A percentile compares a stretch with the other conserved stretches of the same genome.
phyloP scores from a whole-genome alignment of 1,140 invertebrate genomes.

The Neotoxoptera formosana region DNA sequence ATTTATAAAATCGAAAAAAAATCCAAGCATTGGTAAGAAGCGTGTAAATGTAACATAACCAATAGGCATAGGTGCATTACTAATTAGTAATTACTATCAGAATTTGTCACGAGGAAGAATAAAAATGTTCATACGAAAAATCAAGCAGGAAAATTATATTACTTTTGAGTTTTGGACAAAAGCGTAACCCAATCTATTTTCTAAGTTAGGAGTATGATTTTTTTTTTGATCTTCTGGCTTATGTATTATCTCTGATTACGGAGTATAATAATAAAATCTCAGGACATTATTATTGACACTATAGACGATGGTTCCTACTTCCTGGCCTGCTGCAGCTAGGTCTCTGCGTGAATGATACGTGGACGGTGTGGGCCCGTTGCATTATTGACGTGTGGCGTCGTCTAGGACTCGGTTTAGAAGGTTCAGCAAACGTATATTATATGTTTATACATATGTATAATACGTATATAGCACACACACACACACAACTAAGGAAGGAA shows the following conservation, averaged over 20 bases:
- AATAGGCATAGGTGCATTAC: no score
- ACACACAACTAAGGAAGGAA: background rate
- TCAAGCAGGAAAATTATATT: background rate
- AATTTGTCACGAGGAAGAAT: no score
- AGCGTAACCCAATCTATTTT: background rate
- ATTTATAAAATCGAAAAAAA: background rate
- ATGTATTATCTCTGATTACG: background rate
- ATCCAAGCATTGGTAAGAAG: background rate
- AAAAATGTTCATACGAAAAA: no score
- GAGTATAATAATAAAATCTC: constrained; percentile 5
- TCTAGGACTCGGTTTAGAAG: background rate
- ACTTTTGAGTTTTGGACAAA: background rate
- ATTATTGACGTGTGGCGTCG: background rate
- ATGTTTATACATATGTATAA: no score
- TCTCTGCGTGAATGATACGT: background rate
- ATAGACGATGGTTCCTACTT: background rate
- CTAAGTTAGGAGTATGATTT: background rate
- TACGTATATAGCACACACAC: no score
- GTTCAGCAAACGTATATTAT: background rate
- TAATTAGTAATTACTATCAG: no score
- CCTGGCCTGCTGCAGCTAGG: background rate
- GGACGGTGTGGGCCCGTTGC: background rate
- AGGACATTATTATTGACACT: background rate
- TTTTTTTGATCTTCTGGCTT: background rate
- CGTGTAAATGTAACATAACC: background rate